Conservation (phyloP, 2,888 invertebrate species). For the Daptonema setosum region DNA sequence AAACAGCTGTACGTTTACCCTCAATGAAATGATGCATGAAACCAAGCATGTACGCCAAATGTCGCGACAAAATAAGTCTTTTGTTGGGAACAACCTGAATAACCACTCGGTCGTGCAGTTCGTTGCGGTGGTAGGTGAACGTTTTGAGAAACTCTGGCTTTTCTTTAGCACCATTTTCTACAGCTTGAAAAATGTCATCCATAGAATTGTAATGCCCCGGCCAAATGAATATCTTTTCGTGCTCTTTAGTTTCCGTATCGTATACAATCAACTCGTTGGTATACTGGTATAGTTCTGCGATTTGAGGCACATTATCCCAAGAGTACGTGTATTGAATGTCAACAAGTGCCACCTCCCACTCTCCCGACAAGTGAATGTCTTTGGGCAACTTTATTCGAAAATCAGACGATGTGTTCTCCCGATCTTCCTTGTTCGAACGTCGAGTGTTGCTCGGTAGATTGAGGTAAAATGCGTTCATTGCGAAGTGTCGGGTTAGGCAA, state of each 20-base stretch:
- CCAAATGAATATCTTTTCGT: neutral
- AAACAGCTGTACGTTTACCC: neutral
- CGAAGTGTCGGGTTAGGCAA: neutral
- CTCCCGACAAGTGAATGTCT: neutral
- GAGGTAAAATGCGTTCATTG: conserved; percentile 1
- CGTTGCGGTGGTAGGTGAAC: no score
- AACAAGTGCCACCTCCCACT: conserved; percentile 3
- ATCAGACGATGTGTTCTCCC: neutral
- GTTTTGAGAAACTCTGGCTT: no score
- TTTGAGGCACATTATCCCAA: neutral
- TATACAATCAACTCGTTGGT: neutral
- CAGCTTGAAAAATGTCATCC: no score
- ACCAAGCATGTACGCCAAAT: neutral
- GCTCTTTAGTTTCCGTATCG: neutral
- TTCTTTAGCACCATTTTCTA: no score
- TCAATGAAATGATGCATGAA: neutral
- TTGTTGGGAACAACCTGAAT: no score
- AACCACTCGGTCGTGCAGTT: no score
- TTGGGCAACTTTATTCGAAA: neutral
- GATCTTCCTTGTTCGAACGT: neutral
- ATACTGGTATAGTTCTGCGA: neutral
- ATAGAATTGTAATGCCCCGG: no score
- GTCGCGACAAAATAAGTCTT: neutral
- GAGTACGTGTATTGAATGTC: neutral
- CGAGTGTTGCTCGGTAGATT: conserved; percentile 4